Evolutionary conservation across 64 coral and sea anemone genomes (phyloP).

Genomic region (Orbicella faveolata): DNA sequence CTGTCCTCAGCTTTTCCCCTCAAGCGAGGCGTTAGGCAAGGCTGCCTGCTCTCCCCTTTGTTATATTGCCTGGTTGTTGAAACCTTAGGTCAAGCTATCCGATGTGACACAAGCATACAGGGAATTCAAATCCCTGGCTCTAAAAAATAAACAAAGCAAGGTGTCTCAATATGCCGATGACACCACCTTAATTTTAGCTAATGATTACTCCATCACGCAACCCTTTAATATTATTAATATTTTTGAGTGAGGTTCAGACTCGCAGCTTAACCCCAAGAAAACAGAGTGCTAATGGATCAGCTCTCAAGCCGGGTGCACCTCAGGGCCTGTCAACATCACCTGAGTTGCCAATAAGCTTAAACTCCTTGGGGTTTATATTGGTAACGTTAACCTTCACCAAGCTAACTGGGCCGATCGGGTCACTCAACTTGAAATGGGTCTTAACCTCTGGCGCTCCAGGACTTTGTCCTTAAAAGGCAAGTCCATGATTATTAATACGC

Average conservation of each 20-base stretch:
- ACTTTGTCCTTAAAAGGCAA: slow-evolving; percentile 40
- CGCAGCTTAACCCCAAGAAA: slow-evolving; percentile 38
- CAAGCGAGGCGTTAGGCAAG: slow-evolving; percentile 24
- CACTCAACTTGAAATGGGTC: slow-evolving; percentile 6
- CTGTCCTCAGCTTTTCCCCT: neutral
- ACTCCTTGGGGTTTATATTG: slow-evolving; percentile 32
- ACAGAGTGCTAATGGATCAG: slow-evolving; percentile 54
- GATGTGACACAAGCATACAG: neutral
- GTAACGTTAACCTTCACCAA: neutral
- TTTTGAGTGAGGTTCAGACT: slow-evolving; percentile 13
- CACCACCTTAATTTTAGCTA: neutral
- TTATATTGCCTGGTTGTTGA: slow-evolving; percentile 40
- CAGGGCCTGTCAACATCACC: neutral
- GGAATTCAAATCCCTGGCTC: slow-evolving; percentile 20
- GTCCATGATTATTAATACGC: slow-evolving; percentile 41
- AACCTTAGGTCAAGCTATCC: slow-evolving; percentile 17
- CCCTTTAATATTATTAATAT: neutral
- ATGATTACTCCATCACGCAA: slow-evolving; percentile 10
- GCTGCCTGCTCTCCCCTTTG: slow-evolving; percentile 25
- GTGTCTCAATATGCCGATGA: slow-evolving; percentile 46
- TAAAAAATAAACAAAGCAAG: neutral
- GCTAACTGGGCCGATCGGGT: slow-evolving; percentile 15
- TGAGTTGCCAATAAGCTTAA: slow-evolving; percentile 26
- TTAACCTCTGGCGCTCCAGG: slow-evolving; percentile 2
- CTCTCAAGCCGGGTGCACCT: neutral